Evolutionary conservation across 2,797 vertebrate species (phyloP), one percentile per base, ranked within the genome.

Genomic region (Oceanodroma leucorhoa): DNA sequence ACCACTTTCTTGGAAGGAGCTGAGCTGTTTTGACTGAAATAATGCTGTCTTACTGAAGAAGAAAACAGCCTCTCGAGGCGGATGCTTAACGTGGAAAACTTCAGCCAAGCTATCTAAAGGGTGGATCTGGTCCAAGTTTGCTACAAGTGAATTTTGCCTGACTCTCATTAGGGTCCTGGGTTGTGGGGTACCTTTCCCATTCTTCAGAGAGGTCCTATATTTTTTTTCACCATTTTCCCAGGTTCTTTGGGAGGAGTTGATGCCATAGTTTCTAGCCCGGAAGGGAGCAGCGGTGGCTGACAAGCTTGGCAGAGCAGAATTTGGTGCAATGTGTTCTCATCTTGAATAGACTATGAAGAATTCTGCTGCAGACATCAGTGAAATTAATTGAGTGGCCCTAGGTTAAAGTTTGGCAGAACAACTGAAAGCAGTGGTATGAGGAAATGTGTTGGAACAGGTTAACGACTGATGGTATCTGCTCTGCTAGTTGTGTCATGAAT

Each of bases 371-470:
- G 58, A 71, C 94, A 91, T 64, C 41, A 38, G 61, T 0, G 8
- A 67, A 95, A 64, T 92, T 93, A 92, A 79, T 11, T 34, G 81
- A 84, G 90, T 82, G 90, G 93, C 94, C 81, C 32, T 85, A 76
- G 91, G 92, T 95, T 69, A 90, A 94, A 79, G 70, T 86, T 70
- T 96, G 95, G 95, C 93, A 94, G 66, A 84, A 91, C 27, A 95
- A 94, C 89, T 94, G 95, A 94, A 36, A 73, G 83, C 73, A 34
- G n/a, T 6, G 83, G 72, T 10, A 30, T 55, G 77, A 69, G 73
- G 93, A 86, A 72, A 89, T 84, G 77, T 79, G 96, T 79, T 82
- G 85, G 69, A 69, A 65, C 96, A 93, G 83, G 95, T 6, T 89
- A 84, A 62, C 8, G 1, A 88, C 30, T 5, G 90, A 90, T 93